Percentiles rank a stretch among this genome's conserved stretches.
Evolutionary conservation across 2,888 invertebrate genomes (phyloP).

Genomic region (Epistrophe grossulariae): DNA sequence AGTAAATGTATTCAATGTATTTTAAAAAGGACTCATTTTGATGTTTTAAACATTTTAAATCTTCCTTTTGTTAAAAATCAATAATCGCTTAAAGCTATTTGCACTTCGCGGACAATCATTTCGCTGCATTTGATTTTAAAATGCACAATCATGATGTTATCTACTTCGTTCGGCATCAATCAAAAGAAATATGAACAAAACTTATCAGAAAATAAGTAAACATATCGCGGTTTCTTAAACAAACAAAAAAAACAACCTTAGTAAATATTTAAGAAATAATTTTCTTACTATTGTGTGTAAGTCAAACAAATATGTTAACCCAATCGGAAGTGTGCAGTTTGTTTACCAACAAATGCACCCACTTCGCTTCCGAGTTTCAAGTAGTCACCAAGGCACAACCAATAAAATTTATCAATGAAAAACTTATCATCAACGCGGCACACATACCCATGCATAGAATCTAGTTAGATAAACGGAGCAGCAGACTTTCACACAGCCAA

Average conservation of each 20-base stretch:
- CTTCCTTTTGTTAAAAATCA: no score
- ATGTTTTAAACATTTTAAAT: no score
- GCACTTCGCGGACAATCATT: no score
- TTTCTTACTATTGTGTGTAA: neutral
- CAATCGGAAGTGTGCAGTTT: slow-evolving; percentile 11
- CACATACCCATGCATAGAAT: neutral
- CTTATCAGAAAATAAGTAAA: neutral
- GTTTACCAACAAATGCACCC: slow-evolving; percentile 29
- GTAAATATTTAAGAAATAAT: neutral
- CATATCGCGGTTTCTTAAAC: neutral
- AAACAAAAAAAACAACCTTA: neutral
- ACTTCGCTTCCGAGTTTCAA: neutral
- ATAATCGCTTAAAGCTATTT: no score
- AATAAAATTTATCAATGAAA: slow-evolving; percentile 52
- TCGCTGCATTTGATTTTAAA: no score
- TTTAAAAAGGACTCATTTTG: no score
- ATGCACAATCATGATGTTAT: no score
- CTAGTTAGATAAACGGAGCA: slow-evolving; percentile 59
- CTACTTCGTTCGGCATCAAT: neutral
- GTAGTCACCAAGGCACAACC: slow-evolving; percentile 27
- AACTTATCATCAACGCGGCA: neutral
- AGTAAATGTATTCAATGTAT: neutral
- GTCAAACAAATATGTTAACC: slow-evolving; percentile 17
- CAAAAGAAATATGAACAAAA: neutral
- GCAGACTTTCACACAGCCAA: slow-evolving; percentile 29